Percentiles rank a stretch among this genome's conserved stretches.
Conservation (phyloP, 2,888 invertebrate genomes). For the Hypercompe scribonia region DNA sequence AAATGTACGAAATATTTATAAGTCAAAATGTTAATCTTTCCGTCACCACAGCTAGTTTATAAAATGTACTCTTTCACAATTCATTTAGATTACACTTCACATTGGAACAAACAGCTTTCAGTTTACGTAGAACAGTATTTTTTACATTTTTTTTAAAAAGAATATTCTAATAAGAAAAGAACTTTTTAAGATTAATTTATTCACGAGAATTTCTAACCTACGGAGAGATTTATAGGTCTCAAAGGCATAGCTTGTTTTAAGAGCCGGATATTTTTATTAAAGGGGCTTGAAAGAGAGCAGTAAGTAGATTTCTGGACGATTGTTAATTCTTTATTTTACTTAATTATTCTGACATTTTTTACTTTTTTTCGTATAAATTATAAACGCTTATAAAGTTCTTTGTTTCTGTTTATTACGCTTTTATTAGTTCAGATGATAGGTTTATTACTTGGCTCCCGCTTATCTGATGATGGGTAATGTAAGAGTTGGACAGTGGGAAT, state of each 20-base stretch:
- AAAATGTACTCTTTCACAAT: neutral
- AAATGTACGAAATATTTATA: too few species aligned
- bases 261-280: slow-evolving; percentile 32
- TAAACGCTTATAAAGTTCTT: slow-evolving; percentile 1
- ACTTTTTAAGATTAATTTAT: slow-evolving; percentile 20
- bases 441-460: neutral
- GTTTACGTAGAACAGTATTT: neutral
- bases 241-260: slow-evolving; percentile 38
- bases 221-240: slow-evolving; percentile 39
- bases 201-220: slow-evolving; percentile 12
- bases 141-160: slow-evolving; percentile 9
- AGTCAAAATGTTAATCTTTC: too few species aligned
- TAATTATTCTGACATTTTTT: slow-evolving; percentile 25
- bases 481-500: too few species aligned
- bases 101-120: neutral
- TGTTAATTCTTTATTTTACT: slow-evolving; percentile 13
- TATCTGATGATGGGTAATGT: too few species aligned
- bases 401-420: neutral
- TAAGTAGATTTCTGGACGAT: slow-evolving; percentile 15
- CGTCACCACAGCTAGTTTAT: too few species aligned
- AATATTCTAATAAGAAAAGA: slow-evolving; percentile 11
- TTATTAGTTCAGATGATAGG: neutral
- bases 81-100: neutral
- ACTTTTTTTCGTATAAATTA: neutral
- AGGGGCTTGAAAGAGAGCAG: slow-evolving; percentile 18